Evolutionary conservation across 2,113 vertebrate species (phyloP).

Genomic region (Podarcis muralis): DNA sequence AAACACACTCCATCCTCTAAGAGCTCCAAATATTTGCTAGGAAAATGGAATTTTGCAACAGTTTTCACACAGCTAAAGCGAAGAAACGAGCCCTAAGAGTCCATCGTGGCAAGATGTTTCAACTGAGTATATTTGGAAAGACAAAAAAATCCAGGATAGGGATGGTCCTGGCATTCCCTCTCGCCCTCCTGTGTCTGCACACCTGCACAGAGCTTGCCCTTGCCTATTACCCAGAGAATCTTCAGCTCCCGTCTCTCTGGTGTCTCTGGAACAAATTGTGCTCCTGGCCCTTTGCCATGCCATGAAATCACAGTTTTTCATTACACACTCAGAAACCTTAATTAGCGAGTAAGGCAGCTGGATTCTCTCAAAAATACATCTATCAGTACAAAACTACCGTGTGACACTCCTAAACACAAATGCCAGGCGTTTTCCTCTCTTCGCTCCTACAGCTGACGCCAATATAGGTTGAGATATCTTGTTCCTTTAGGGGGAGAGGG

Average conservation of each 20-base stretch:
- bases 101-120: conserved; percentile 13
- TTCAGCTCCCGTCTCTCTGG: conserved; percentile 66
- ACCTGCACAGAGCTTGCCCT: conserved; percentile 57
- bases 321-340: conserved; percentile 65
- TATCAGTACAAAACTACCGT: conserved; percentile 51
- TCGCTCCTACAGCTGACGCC: conserved; percentile 25
- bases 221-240: conserved; percentile 54
- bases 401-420: conserved; percentile 59
- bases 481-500: conserved; percentile 5
- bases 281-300: conserved; percentile 65
- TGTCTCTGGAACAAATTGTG: conserved; percentile 71
- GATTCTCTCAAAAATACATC: conserved; percentile 69
- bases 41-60: neutral
- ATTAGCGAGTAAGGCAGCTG: conserved; percentile 73
- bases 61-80: neutral
- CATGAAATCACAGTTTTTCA: conserved; percentile 66
- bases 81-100: neutral
- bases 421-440: conserved; percentile 19
- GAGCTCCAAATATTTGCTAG: neutral
- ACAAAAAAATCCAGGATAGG: neutral
- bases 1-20: neutral
- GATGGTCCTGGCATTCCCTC: neutral
- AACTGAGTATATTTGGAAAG: neutral
- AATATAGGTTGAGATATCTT: conserved; percentile 27
- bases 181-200: conserved; percentile 30